phyloP scores from a whole-genome alignment of 2,888 invertebrate species.

The Diabrotica balteata region DNA sequence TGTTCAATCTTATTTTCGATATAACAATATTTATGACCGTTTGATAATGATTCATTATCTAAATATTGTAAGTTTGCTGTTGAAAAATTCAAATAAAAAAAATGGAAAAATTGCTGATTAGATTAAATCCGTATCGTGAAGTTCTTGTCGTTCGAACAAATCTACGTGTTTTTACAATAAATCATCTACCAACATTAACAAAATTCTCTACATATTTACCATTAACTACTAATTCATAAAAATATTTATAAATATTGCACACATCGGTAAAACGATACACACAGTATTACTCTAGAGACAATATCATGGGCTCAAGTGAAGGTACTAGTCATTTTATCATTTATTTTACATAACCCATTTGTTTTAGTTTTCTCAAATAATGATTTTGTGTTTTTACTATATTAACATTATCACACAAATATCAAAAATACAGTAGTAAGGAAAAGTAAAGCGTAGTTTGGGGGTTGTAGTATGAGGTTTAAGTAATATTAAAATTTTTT shows the following conservation, averaged over 20 bases:
- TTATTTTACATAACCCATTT: slow-evolving; percentile 4
- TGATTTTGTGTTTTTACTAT: slow-evolving; percentile 18
- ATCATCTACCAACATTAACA: too few species aligned
- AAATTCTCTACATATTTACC: not conserved
- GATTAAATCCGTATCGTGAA: too few species aligned
- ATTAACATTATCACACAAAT: slow-evolving; percentile 16
- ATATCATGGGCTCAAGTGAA: slow-evolving; percentile 24
- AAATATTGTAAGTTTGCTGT: too few species aligned
- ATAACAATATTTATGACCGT: too few species aligned
- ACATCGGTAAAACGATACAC: not conserved
- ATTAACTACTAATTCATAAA: not conserved
- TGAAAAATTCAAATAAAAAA: too few species aligned
- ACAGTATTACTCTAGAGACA: slow-evolving; percentile 14
- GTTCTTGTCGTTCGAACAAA: too few species aligned
- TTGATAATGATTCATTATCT: too few species aligned
- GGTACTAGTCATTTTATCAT: slow-evolving; percentile 30
- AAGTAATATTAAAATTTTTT: not conserved
- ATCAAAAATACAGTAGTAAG: slow-evolving; percentile 7
- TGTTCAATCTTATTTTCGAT: too few species aligned
- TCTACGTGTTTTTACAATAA: too few species aligned
- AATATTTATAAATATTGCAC: slow-evolving; percentile 1
- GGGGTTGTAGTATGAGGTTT: slow-evolving; percentile 6
- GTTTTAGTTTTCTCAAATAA: slow-evolving; percentile 21
- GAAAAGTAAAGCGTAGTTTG: not conserved
- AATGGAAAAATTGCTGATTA: too few species aligned